Evolutionary conservation across 2,888 invertebrate species (phyloP).

Genomic region (Hydrotaea diabolus): DNA sequence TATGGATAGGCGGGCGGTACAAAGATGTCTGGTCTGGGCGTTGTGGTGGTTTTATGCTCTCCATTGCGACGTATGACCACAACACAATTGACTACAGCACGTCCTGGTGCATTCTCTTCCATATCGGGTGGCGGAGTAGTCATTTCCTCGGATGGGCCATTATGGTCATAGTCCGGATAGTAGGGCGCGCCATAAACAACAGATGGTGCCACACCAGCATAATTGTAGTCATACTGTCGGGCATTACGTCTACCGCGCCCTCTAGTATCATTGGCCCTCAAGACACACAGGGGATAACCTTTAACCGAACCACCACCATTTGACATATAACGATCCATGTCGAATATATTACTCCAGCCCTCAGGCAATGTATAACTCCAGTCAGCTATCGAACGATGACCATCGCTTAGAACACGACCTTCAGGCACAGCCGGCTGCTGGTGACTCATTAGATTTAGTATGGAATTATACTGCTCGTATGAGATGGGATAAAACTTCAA

Average conservation of each 20-base stretch:
- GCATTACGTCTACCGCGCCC: background rate
- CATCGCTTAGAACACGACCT: background rate
- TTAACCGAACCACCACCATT: background rate
- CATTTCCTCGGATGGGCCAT: background rate
- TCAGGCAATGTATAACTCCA: slow-evolving; percentile 25
- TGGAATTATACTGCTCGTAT: slow-evolving; percentile 17
- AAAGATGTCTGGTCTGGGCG: background rate
- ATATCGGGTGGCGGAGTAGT: background rate
- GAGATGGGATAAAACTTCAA: slow-evolving; percentile 53
- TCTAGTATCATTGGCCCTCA: background rate
- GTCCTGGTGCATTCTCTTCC: background rate
- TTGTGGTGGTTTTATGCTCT: background rate
- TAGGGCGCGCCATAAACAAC: background rate
- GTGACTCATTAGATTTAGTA: background rate
- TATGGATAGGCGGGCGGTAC: background rate
- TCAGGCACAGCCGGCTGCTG: slow-evolving; percentile 13
- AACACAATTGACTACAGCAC: slow-evolving; percentile 32
- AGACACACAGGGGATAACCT: slow-evolving; percentile 41
- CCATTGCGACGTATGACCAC: slow-evolving; percentile 23
- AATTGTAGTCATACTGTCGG: slow-evolving; percentile 19
- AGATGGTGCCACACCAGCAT: slow-evolving; percentile 37
- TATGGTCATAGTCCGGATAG: background rate
- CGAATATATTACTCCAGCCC: slow-evolving; percentile 18
- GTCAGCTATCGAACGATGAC: slow-evolving; percentile 34
- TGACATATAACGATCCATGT: background rate